phyloP scores from a whole-genome alignment of 2,888 invertebrate species.

The Hyposoter didymator region DNA sequence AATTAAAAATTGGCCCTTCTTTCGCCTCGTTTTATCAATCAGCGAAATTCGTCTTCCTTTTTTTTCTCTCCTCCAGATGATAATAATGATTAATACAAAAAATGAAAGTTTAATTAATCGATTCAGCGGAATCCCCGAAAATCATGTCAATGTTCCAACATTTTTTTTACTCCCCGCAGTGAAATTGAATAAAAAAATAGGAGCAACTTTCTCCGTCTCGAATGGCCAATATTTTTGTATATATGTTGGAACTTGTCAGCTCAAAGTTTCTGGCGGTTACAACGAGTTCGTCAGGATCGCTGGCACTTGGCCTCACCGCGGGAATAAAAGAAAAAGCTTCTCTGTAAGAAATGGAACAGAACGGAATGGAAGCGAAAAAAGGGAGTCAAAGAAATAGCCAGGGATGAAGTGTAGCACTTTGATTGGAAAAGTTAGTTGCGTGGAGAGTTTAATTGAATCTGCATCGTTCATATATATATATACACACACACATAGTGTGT shows the following conservation, averaged over 20 bases:
- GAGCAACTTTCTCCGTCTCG: not conserved
- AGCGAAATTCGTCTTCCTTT: too few relatives aligned
- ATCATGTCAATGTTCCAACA: not conserved
- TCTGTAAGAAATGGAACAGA: constrained; percentile 35
- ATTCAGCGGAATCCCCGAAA: not conserved
- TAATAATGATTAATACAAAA: not conserved
- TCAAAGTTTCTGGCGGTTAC: constrained; percentile 34
- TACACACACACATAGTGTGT: not conserved
- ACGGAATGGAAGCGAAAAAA: constrained; percentile 51
- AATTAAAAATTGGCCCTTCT: not conserved
- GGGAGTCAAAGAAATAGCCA: constrained; percentile 1
- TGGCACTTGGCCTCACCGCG: constrained; percentile 34
- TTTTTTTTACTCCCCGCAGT: not conserved
- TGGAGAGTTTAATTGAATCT: constrained; percentile 79
- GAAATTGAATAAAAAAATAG: not conserved
- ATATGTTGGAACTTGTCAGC: constrained; percentile 19
- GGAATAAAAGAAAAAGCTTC: constrained; percentile 37
- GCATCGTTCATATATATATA: constrained; percentile 71
- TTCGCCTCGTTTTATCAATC: not conserved
- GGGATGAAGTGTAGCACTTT: constrained; percentile 70
- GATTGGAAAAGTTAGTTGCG: constrained; percentile 81
- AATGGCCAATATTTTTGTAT: constrained; percentile 8
- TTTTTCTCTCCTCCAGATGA: not conserved
- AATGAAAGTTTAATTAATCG: not conserved
- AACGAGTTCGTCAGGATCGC: constrained; percentile 34